Conservation (phyloP, 1,140 invertebrate genomes). For the Brachionus rotundiformis region DNA sequence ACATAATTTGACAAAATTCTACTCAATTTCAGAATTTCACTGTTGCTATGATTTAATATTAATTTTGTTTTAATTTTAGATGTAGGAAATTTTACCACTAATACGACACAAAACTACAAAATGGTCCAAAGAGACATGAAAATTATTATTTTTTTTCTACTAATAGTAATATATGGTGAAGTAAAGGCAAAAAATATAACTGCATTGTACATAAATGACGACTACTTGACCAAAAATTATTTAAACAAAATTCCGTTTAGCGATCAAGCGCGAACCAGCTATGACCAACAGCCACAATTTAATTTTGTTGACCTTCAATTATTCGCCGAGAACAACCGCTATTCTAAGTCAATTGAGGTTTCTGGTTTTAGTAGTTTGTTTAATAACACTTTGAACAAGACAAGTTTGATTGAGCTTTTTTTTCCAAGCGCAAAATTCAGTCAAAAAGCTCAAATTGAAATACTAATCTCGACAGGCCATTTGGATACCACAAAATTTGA, state of each 20-base stretch:
- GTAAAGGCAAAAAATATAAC: background rate
- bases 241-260: background rate
- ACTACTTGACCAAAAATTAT: background rate
- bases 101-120: background rate
- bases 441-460: constrained; percentile 4
- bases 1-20: background rate
- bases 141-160: background rate
- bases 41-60: constrained; percentile 27
- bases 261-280: background rate
- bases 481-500: background rate
- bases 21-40: background rate
- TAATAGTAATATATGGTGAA: background rate
- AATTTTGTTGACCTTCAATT: background rate
- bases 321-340: background rate
- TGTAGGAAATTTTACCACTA: constrained; percentile 15
- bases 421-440: background rate
- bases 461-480: background rate
- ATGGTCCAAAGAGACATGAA: background rate
- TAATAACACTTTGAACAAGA: background rate
- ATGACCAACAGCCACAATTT: background rate
- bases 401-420: constrained; percentile 41
- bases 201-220: constrained; percentile 8
- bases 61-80: constrained; percentile 5
- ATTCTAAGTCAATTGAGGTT: constrained; percentile 22
- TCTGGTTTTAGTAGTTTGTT: background rate